Evolutionary conservation across 2,888 invertebrate genomes (phyloP).

Genomic region (Philhelius pedissequus): DNA sequence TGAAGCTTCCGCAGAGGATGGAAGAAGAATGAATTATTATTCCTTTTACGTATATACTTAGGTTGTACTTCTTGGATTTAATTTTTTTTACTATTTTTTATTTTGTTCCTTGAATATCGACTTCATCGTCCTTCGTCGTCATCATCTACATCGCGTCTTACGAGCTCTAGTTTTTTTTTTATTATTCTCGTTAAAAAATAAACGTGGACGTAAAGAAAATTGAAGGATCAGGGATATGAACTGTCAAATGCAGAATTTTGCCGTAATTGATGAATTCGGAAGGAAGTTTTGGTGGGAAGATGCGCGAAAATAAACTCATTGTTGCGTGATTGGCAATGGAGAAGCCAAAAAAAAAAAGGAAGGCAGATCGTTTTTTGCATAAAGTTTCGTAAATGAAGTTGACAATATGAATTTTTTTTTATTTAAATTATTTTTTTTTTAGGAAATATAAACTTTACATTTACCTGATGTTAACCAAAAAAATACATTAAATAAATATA

Average conservation of each 20-base stretch:
- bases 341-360: background rate
- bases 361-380: background rate
- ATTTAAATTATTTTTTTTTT: background rate
- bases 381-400: background rate
- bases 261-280: conserved; percentile 62
- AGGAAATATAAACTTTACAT: too few relatives aligned
- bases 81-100: background rate
- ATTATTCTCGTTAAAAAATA: conserved; percentile 43
- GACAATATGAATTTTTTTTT: background rate
- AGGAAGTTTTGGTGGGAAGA: conserved; percentile 37
- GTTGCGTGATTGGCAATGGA: conserved; percentile 21
- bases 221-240: conserved; percentile 67
- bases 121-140: conserved; percentile 1
- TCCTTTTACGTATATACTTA: conserved; percentile 63
- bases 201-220: conserved; percentile 44
- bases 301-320: conserved; percentile 45
- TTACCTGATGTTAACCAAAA: too few relatives aligned
- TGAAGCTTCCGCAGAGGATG: conserved; percentile 30
- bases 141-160: conserved; percentile 21
- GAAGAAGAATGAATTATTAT: conserved; percentile 67
- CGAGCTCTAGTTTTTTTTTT: background rate
- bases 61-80: conserved; percentile 36
- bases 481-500: too few relatives aligned
- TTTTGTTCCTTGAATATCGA: conserved; percentile 2
- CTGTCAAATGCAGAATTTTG: conserved; percentile 67